phyloP scores from a whole-genome alignment of 2,888 invertebrate species.

The Scaptodrosophila latifasciaeformis region DNA sequence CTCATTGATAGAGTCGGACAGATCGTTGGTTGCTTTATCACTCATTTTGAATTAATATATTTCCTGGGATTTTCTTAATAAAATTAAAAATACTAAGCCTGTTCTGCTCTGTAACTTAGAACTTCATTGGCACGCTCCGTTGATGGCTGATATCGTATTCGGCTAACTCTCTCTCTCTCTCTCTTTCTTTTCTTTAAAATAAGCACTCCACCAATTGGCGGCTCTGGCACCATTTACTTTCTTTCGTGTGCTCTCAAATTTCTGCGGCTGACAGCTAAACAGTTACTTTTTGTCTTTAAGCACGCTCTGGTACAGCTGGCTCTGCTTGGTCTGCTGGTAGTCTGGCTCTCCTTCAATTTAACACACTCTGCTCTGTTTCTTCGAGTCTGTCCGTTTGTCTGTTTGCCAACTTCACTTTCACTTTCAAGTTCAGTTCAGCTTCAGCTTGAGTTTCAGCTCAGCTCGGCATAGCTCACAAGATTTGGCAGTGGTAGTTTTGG shows the following conservation, averaged over 20 bases:
- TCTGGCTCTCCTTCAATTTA: too few species aligned
- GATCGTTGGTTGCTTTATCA: constrained; percentile 1
- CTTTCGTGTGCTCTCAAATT: background rate
- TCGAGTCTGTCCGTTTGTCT: constrained; percentile 1
- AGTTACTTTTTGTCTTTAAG: background rate
- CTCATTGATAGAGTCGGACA: background rate
- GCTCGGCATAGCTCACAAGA: too few species aligned
- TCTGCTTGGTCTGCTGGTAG: too few species aligned
- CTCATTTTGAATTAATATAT: background rate
- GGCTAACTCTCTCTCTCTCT: constrained; percentile 5
- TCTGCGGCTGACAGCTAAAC: constrained; percentile 2
- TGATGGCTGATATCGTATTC: constrained; percentile 1
- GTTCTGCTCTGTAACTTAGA: constrained; percentile 20
- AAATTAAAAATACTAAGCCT: background rate
- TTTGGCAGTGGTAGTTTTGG: background rate
- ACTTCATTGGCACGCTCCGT: constrained; percentile 52
- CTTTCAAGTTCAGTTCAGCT: constrained; percentile 61
- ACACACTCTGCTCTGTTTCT: background rate
- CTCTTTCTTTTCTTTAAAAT: constrained; percentile 16
- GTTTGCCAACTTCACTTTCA: constrained; percentile 55
- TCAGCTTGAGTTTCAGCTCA: constrained; percentile 15
- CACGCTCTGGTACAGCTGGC: constrained; percentile 2
- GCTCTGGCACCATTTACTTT: background rate
- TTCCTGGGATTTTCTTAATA: background rate
- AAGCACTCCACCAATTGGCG: constrained; percentile 32